Conservation (phyloP, 2,113 vertebrate species). For the Ursus arctos region DNA sequence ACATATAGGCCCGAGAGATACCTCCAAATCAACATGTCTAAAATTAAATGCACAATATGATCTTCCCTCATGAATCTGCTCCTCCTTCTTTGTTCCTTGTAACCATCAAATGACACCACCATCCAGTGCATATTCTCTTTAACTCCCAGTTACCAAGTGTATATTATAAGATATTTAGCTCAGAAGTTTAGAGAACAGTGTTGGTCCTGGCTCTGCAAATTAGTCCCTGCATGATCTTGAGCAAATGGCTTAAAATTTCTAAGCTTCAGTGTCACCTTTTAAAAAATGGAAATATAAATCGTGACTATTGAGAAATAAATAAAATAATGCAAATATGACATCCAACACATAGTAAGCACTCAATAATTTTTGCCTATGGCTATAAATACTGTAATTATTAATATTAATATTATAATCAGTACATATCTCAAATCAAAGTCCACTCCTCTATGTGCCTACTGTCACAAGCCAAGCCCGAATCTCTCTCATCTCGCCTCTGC, state of each 20-base stretch:
- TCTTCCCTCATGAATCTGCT: neutral
- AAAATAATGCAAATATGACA: neutral
- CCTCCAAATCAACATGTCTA: neutral
- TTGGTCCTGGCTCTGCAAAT: neutral
- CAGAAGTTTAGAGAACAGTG: neutral
- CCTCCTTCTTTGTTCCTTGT: neutral
- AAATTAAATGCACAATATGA: neutral
- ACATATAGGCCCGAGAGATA: neutral
- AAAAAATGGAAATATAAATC: neutral
- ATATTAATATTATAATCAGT: neutral
- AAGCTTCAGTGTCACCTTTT: neutral
- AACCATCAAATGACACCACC: neutral
- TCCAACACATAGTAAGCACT: neutral
- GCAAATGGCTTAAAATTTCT: neutral
- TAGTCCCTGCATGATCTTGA: neutral
- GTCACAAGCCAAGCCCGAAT: neutral
- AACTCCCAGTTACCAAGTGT: neutral
- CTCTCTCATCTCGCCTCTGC: neutral
- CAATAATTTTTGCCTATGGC: neutral
- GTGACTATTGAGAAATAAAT: neutral
- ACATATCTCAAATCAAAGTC: constrained; percentile 15
- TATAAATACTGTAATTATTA: neutral
- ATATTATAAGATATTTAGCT: neutral
- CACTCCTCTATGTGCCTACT: neutral
- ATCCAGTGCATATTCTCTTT: neutral